These are phyloP conservation scores for Linyphia triangularis DNA, from an alignment of 2,888 invertebrate species.

Conservation along the genomic window DNA sequence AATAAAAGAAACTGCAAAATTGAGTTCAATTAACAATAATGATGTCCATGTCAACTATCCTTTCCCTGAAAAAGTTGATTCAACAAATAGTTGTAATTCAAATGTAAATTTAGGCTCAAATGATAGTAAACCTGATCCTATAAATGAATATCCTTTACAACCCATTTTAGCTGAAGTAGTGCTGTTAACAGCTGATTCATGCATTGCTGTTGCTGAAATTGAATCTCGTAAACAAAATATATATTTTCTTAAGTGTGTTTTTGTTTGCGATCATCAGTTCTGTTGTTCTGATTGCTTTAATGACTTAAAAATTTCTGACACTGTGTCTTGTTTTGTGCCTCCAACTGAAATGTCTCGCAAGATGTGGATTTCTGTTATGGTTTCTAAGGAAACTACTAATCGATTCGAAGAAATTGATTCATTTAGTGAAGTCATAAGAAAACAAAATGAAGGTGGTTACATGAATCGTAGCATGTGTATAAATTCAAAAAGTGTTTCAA, in stretches of 20 bases:
- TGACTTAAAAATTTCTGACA: slow-evolving; percentile 27
- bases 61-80: not conserved
- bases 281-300: slow-evolving; percentile 42
- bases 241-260: slow-evolving; percentile 53
- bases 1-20: not conserved
- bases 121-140: not conserved
- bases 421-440: not conserved
- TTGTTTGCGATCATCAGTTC: slow-evolving; percentile 43
- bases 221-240: slow-evolving; percentile 8
- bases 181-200: slow-evolving; percentile 41
- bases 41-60: not conserved
- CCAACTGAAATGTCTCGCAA: slow-evolving; percentile 13
- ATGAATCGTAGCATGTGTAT: not conserved
- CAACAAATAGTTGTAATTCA: not conserved
- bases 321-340: slow-evolving; percentile 43
- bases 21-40: not conserved
- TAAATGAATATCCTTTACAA: slow-evolving; percentile 35
- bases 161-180: slow-evolving; percentile 39
- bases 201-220: slow-evolving; percentile 40
- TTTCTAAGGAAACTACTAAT: not conserved
- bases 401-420: not conserved
- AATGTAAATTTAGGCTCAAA: not conserved
- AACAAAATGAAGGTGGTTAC: not conserved
- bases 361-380: slow-evolving; percentile 59
- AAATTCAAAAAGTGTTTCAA: not conserved